Percentiles rank a stretch among this genome's conserved stretches.
Conservation (phyloP, 2,797 vertebrate genomes). For the Danio albolineatus region DNA sequence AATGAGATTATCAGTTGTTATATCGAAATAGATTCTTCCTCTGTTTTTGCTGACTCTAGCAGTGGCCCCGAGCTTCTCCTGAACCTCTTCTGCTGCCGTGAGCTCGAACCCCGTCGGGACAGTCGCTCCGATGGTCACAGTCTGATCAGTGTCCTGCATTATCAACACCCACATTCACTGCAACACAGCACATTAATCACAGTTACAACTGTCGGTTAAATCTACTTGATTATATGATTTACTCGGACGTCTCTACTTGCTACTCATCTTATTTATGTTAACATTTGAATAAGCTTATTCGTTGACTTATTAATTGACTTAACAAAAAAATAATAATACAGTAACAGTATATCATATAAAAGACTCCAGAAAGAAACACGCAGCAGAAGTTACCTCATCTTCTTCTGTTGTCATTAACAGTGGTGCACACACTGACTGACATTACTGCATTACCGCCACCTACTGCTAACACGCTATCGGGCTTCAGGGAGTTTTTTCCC, state of each 20-base stretch:
- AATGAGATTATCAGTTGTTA: slow-evolving; percentile 82
- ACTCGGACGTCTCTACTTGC: background rate
- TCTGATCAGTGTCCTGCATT: slow-evolving; percentile 17
- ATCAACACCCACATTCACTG: background rate
- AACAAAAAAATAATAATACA: too few species aligned
- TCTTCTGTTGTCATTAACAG: too few species aligned
- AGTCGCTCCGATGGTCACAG: slow-evolving; percentile 88
- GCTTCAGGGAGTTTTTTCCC: too few species aligned
- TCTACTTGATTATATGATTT: background rate
- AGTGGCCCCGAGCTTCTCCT: slow-evolving; percentile 87
- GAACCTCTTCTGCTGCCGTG: slow-evolving; percentile 91
- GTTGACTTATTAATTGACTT: too few species aligned
- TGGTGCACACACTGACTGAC: too few species aligned
- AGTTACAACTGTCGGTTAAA: background rate
- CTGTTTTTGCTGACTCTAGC: slow-evolving; percentile 89
- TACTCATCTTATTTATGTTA: too few species aligned
- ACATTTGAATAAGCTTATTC: too few species aligned
- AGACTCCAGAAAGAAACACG: too few species aligned
- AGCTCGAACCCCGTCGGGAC: slow-evolving; percentile 96
- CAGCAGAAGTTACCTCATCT: too few species aligned
- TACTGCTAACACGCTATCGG: too few species aligned
- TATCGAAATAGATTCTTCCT: slow-evolving; percentile 93
- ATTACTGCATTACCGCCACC: too few species aligned
- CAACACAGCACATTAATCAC: background rate
- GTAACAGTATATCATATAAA: too few species aligned